phyloP scores from a whole-genome alignment of 2,888 invertebrate genomes.

The Archips xylosteana region DNA sequence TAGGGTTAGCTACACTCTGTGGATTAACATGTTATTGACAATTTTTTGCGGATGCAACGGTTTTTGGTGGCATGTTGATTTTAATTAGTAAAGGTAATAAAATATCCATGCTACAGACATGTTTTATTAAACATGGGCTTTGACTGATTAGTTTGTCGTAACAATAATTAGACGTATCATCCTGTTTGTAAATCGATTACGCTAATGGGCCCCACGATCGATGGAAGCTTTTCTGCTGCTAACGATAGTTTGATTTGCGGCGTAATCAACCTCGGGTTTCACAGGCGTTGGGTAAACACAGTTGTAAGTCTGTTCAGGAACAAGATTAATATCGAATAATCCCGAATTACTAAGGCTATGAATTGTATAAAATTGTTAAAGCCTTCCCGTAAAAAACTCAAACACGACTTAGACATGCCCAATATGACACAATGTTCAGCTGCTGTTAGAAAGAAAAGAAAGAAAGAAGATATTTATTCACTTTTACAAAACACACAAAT shows the following conservation, averaged over 20 bases:
- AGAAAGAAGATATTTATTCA: no score
- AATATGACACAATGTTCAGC: no score
- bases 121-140: not conserved
- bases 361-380: no score
- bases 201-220: slow-evolving; percentile 4
- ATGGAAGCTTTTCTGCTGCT: slow-evolving; percentile 5
- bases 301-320: slow-evolving; percentile 5
- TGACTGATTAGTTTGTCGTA: not conserved
- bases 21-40: not conserved
- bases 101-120: not conserved
- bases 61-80: not conserved
- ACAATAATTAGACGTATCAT: not conserved
- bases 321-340: not conserved
- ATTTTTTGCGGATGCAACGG: not conserved
- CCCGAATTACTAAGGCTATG: no score
- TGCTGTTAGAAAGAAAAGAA: no score
- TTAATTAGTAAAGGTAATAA: not conserved
- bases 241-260: slow-evolving; percentile 23
- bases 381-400: no score
- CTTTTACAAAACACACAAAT: no score
- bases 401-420: no score
- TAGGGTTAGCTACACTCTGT: no score
- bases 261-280: slow-evolving; percentile 9
- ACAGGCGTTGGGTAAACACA: not conserved
- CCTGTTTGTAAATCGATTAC: not conserved